Evolutionary conservation across 1,140 invertebrate genomes (phyloP).

Genomic region (Lysiphlebus fabarum): DNA sequence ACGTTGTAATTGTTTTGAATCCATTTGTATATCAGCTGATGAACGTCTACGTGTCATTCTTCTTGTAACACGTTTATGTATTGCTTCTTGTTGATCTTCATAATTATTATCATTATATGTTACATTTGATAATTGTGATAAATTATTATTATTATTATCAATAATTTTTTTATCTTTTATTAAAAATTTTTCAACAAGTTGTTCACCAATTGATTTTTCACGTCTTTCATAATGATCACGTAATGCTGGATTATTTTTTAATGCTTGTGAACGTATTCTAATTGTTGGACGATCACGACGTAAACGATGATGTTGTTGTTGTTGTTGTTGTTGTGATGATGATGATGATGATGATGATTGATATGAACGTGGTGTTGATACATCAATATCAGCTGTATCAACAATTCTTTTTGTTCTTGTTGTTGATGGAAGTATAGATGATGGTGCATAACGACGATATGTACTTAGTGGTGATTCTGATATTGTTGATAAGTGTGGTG

Average conservation of each 20-base stretch:
- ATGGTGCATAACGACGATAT: slow-evolving; percentile 39
- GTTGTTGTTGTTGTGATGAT: not conserved
- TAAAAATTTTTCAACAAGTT: slow-evolving; percentile 72
- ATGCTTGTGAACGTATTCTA: slow-evolving; percentile 49
- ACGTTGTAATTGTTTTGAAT: slow-evolving; percentile 42
- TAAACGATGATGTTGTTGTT: slow-evolving; percentile 32
- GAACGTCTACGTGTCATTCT: slow-evolving; percentile 46
- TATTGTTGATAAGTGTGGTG: slow-evolving; percentile 72
- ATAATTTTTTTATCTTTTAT: slow-evolving; percentile 63
- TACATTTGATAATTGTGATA: not conserved
- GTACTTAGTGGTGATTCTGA: slow-evolving; percentile 58
- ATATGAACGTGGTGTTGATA: slow-evolving; percentile 59
- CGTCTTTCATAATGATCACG: slow-evolving; percentile 44
- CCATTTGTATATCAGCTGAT: slow-evolving; percentile 43
- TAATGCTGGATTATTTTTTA: slow-evolving; percentile 55
- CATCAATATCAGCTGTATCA: slow-evolving; percentile 80
- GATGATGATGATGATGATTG: slow-evolving; percentile 25
- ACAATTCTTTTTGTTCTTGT: slow-evolving; percentile 63
- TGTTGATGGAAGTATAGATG: slow-evolving; percentile 21
- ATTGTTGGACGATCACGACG: slow-evolving; percentile 45
- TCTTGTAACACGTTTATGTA: slow-evolving; percentile 40
- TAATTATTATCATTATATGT: slow-evolving; percentile 32
- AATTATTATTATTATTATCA: slow-evolving; percentile 34
- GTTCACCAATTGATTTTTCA: slow-evolving; percentile 67
- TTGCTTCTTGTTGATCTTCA: slow-evolving; percentile 27